Conservation (phyloP, 2,797 vertebrate genomes). For the Leptatherina wallacei region DNA sequence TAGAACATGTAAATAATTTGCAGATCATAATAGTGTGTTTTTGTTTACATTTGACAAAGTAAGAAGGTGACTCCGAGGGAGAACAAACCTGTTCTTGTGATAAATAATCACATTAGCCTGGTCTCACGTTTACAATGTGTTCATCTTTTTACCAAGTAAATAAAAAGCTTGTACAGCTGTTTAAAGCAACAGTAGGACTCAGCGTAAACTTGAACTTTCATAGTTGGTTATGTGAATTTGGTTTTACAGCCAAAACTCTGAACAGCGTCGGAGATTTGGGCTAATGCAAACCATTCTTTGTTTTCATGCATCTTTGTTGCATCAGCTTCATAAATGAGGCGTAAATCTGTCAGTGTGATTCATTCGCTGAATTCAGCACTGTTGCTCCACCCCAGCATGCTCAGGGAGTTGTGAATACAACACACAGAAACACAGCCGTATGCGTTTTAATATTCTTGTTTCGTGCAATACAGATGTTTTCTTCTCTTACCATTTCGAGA, state of each 20-base stretch:
- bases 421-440: neutral
- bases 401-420: neutral
- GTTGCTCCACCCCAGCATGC: conserved; percentile 11
- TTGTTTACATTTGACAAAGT: too few species aligned
- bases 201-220: conserved; percentile 13
- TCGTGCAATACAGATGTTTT: neutral
- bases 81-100: too few species aligned
- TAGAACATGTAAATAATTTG: neutral
- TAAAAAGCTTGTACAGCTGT: neutral
- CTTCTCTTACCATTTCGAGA: conserved; percentile 92
- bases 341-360: conserved; percentile 46
- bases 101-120: neutral
- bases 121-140: neutral
- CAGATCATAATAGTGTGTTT: neutral
- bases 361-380: conserved; percentile 11
- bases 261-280: conserved; percentile 1
- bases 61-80: too few species aligned
- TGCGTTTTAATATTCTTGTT: neutral
- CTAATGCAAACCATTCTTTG: conserved; percentile 38
- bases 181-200: neutral
- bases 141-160: neutral
- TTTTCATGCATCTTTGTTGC: conserved; percentile 29
- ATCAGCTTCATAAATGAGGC: conserved; percentile 25
- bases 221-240: neutral
- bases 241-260: conserved; percentile 22